Evolutionary conservation across 2,113 vertebrate genomes (phyloP).

Genomic region (Rhadina sibilatrix): DNA sequence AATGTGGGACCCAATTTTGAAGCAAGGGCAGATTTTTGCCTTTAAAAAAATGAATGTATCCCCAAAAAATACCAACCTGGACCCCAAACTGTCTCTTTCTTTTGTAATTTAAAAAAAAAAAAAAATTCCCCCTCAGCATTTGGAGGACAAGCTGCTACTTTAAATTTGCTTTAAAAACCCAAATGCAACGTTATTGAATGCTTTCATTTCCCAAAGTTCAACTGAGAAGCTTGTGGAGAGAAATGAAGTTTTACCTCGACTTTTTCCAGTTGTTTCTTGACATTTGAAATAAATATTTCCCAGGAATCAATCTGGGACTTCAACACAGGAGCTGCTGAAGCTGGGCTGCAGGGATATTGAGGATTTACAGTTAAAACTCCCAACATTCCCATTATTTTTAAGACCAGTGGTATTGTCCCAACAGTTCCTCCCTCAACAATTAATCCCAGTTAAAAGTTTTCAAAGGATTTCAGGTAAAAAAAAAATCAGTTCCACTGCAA

Average conservation of each 20-base stretch:
- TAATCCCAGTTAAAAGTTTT: neutral
- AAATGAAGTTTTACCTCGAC: slow-evolving; percentile 56
- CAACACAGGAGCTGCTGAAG: neutral
- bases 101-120: neutral
- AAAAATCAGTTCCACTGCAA: neutral
- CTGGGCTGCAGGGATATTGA: slow-evolving; percentile 33
- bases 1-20: neutral
- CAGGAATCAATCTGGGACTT: slow-evolving; percentile 56
- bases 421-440: neutral
- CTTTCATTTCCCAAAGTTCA: neutral
- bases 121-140: neutral
- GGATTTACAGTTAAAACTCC: neutral
- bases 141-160: neutral
- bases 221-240: neutral
- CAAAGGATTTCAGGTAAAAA: neutral
- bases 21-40: neutral
- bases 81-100: neutral
- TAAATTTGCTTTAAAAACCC: neutral
- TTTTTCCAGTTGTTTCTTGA: slow-evolving; percentile 60
- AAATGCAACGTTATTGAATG: neutral
- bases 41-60: neutral
- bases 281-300: slow-evolving; percentile 58
- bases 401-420: neutral
- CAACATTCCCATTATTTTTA: neutral
- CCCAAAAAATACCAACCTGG: neutral